Base-by-base conservation (phyloP, 2,888 invertebrate species). In the Macaria liturata region DNA sequence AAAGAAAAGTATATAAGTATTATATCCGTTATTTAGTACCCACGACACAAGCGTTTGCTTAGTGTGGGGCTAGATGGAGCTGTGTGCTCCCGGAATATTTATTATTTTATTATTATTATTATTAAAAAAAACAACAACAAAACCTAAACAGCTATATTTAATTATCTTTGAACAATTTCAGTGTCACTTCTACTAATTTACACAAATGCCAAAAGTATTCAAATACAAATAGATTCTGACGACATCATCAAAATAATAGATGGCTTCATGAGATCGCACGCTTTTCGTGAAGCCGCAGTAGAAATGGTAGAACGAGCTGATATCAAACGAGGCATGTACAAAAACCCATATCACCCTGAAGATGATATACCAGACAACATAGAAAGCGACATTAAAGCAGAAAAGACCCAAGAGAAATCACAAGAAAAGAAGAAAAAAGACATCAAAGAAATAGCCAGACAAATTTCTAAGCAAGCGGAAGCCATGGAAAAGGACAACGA, bases 271-370 rank as follows among this genome's bases (percentile, higher is more conserved):
- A 68, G 54, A 42, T 61, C 71, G 0, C 64, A 68, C 1, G 54
- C 62, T 0, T 55, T 78, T 4, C 70, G 57, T 61, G 70, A 67
- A 0, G 61, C 74, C 40, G 67, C 72, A 43, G 55, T 46, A 0
- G 61, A 71, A 65, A 34, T 75, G 4, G 43, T 68, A 49, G 63
- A 61, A 51, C 67, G 70, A 59, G 57, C 63, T 34, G 46, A 54
- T 0, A 40, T 42, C 1, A 63, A 59, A 49, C 37, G 47, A 42
- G 34, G 49, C 0, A 53, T 44, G 5, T 76, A 72, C 9, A 75
- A 69, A 9, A 83, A 83, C 49, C 83, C 83, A 6, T 84, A 76
- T 52, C 83, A 84, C 30, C 83, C 83, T 3, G 83, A 84, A 72
- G 83, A 84, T 55, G 74, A 75, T 45, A 37, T 7, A 7, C 34